Evolutionary conservation across 2,113 vertebrate species (phyloP), one percentile per base, ranked within the genome.

Genomic region (Solea senegalensis): DNA sequence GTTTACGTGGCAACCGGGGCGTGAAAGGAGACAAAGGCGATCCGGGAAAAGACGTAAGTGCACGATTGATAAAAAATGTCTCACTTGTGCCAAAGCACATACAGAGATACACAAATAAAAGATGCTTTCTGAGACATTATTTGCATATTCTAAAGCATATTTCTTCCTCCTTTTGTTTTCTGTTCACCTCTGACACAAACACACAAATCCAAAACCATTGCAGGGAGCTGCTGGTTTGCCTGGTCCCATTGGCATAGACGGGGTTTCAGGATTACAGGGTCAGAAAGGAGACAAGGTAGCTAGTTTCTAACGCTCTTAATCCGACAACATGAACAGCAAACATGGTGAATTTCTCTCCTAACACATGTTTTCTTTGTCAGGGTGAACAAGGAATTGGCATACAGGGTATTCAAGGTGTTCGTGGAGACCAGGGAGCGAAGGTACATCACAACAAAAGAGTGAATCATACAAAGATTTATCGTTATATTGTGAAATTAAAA

Each of bases 21-120:
- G 43, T 68, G 45, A 95, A 95, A 80, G 96, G 96, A 63, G 95
- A 96, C 81, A 94, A 89, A 82, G 96, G 96, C 70, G 92, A 89
- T 3, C 0, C 41, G 0, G 96, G 96, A 73, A 91, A 84, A 76
- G 76, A 84, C 64, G 95, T 96, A 89, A 96, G 95, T 56, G 8
- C 50, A 68, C 11, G 53, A 50, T 51, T 65, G 48, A 77, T 62
- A n/a, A 50, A 57, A 55, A n/a, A n/a, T n/a, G 66, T 39, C 39
- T 44, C 11, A 41, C 8, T 52, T 45, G 14, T 46, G 9, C 13
- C 40, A 39, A 53, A 43, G 51, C 5, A 59, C 27, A 44, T 27
- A 65, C 21, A 3, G 3, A 40, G 3, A 40, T 45, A 69, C 3
- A 21, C 40, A 54, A 39, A 67, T 7, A 4, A 16, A 50, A 50